phyloP scores from a whole-genome alignment of 2,888 invertebrate genomes.

The Acanthosepion esculentum region DNA sequence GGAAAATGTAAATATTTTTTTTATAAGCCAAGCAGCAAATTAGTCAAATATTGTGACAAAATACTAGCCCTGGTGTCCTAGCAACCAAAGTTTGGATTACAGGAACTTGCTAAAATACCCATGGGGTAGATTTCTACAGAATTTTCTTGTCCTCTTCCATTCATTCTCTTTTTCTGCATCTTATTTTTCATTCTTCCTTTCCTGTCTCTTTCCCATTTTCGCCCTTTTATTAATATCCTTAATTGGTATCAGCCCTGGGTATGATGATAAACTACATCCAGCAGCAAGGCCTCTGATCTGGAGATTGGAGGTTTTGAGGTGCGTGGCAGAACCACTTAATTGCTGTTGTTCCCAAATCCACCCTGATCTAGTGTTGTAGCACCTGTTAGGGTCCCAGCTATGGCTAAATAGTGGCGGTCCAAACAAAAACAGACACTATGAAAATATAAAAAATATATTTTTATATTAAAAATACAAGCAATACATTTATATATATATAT shows the following conservation, averaged over 20 bases:
- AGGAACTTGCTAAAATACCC: background rate
- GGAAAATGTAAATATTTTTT: background rate
- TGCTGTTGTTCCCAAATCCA: too few species aligned
- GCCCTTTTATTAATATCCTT: background rate
- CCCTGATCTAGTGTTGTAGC: too few species aligned
- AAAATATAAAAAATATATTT: too few species aligned
- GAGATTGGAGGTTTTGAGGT: too few species aligned
- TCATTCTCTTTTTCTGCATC: accelerated
- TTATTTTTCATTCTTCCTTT: background rate
- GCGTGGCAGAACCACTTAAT: too few species aligned
- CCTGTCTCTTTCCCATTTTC: background rate
- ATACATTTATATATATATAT: too few species aligned
- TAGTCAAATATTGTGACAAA: background rate
- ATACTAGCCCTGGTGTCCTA: background rate
- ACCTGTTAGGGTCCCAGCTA: too few species aligned
- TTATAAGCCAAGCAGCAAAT: background rate
- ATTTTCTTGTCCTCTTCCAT: background rate
- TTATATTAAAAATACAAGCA: too few species aligned
- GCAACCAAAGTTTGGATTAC: background rate
- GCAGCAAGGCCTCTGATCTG: too few species aligned
- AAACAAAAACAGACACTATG: too few species aligned
- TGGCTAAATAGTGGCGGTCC: too few species aligned
- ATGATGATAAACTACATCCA: too few species aligned
- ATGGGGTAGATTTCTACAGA: background rate
- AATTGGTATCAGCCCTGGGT: background rate